Conservation (phyloP, 2,797 vertebrate genomes). For the Chloroceryle inda region DNA sequence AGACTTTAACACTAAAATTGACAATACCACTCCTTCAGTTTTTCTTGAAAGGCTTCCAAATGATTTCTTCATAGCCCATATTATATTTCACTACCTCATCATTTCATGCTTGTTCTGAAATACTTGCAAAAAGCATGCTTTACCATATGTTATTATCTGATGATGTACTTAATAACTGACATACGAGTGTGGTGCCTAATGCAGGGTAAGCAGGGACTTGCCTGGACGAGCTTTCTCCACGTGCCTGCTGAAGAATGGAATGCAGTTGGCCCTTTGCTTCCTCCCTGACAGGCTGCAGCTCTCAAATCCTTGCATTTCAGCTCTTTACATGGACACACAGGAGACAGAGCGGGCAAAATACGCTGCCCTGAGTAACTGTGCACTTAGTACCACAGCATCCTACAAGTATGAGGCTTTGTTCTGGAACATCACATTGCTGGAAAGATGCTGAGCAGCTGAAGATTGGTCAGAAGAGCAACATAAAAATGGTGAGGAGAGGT, state of each 20-base stretch:
- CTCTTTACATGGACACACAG: neutral
- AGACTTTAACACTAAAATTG: neutral
- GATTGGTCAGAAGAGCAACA: neutral
- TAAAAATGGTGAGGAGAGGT: neutral
- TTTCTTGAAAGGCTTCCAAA: slow-evolving; percentile 45
- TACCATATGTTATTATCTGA: slow-evolving; percentile 31
- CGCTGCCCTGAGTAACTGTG: neutral
- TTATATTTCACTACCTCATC: slow-evolving; percentile 39
- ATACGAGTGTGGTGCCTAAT: neutral
- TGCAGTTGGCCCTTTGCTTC: neutral
- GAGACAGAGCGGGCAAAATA: neutral
- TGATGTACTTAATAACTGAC: slow-evolving; percentile 27
- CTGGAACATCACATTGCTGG: neutral
- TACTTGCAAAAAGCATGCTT: slow-evolving; percentile 33
- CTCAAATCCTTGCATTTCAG: slow-evolving; percentile 25
- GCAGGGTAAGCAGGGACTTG: neutral
- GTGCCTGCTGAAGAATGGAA: slow-evolving; percentile 35
- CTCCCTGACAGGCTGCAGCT: neutral
- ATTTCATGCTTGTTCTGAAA: slow-evolving; percentile 39
- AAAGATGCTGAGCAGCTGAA: neutral
- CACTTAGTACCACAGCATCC: neutral
- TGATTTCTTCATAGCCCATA: slow-evolving; percentile 28
- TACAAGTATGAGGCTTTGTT: neutral
- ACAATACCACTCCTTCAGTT: neutral
- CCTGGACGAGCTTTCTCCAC: neutral